phyloP scores from a whole-genome alignment of 2,113 vertebrate genomes.

The Bambusicola thoracicus region DNA sequence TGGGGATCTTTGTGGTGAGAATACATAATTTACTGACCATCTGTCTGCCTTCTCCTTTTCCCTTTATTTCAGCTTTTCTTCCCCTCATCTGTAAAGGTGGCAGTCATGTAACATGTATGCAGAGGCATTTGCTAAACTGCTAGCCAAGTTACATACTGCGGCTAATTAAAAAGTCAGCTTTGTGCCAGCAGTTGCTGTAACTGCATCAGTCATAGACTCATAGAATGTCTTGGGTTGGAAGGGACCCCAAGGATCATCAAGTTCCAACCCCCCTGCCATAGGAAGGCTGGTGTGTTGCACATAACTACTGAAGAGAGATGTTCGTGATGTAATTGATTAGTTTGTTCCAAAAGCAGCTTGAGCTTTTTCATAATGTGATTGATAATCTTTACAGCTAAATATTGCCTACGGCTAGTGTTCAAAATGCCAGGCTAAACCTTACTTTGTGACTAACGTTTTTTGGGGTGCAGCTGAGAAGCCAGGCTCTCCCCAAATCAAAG shows the following conservation, averaged over 20 bases:
- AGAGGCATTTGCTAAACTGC: not conserved
- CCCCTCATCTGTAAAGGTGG: not conserved
- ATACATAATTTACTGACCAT: constrained; percentile 16
- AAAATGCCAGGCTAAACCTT: not conserved
- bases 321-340: not conserved
- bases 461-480: not conserved
- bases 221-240: no score
- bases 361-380: not conserved
- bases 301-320: not conserved
- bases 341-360: not conserved
- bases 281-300: not conserved
- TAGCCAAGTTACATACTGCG: not conserved
- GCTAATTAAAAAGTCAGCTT: not conserved
- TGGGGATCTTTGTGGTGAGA: not conserved
- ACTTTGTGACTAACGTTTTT: not conserved
- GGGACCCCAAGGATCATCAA: no score
- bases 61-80: not conserved
- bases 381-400: not conserved
- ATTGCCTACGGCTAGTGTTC: not conserved
- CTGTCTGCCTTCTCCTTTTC: constrained; percentile 1
- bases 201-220: not conserved
- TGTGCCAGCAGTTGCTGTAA: not conserved
- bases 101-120: rapidly evolving
- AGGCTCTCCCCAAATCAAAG: rapidly evolving
- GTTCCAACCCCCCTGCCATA: not conserved